These are phyloP conservation scores for Strix uralensis DNA, from an alignment of 2,113 vertebrate genomes.

Conservation along the genomic window DNA sequence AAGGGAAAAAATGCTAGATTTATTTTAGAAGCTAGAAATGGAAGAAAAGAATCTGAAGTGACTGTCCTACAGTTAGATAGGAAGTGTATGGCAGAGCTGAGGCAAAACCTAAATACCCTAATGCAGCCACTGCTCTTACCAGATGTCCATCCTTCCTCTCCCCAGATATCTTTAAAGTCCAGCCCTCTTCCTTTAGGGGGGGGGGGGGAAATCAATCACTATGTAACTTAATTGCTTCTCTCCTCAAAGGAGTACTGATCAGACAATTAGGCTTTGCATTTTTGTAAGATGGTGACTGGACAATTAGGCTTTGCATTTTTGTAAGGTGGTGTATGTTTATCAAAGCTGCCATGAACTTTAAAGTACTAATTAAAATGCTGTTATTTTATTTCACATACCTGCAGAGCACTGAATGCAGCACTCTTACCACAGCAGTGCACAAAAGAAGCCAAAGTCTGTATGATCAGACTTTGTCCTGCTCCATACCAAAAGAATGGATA, in stretches of 20 bases:
- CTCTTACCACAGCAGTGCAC: neutral
- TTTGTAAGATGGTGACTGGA: rapidly evolving
- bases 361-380: neutral
- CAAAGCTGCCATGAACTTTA: neutral
- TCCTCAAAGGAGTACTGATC: neutral
- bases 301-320: neutral
- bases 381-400: neutral
- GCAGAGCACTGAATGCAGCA: neutral
- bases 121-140: neutral
- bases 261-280: neutral
- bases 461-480: neutral
- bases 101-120: neutral
- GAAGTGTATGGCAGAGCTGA: neutral
- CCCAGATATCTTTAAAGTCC: neutral
- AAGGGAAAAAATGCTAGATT: neutral
- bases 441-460: neutral
- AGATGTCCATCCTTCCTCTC: neutral
- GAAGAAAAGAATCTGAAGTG: neutral
- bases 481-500: neutral
- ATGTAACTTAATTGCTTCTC: neutral
- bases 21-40: neutral
- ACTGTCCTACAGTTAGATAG: neutral
- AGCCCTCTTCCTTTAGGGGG: neutral
- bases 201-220: neutral
- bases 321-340: neutral